These are phyloP conservation scores for Antedon mediterranea DNA, from an alignment of 53 echinoderm and acorn worm genomes.

Conservation along the genomic window DNA sequence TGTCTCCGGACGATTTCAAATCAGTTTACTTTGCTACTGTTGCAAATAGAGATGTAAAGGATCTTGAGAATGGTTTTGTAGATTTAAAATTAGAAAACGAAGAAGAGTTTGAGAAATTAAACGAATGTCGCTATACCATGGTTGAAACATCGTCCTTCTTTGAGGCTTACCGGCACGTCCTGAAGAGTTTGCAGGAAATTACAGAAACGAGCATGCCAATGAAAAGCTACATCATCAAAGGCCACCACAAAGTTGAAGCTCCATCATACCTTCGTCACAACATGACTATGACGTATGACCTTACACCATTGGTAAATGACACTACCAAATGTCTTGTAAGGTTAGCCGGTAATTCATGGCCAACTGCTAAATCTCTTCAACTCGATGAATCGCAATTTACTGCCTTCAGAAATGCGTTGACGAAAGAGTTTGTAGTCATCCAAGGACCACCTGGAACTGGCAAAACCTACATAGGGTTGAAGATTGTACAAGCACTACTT, in stretches of 20 bases:
- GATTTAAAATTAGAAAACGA: constrained; percentile 24
- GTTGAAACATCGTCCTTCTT: constrained; percentile 77
- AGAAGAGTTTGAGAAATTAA: not conserved
- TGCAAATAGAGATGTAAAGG: constrained; percentile 12
- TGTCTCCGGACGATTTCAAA: constrained; percentile 51
- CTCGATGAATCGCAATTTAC: constrained; percentile 58
- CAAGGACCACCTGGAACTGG: constrained; percentile 95
- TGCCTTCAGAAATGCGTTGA: constrained; percentile 55
- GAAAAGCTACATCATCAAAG: constrained; percentile 41
- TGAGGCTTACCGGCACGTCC: constrained; percentile 80
- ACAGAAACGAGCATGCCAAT: constrained; percentile 37
- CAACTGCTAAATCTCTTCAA: constrained; percentile 26
- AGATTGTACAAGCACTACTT: constrained; percentile 57
- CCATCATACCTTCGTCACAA: constrained; percentile 38
- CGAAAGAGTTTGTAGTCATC: constrained; percentile 63
- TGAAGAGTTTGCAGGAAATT: constrained; percentile 42
- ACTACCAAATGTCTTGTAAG: not conserved
- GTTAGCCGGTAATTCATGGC: constrained; percentile 29
- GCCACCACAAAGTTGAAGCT: not conserved
- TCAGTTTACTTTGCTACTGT: constrained; percentile 42
- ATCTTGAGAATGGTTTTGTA: not conserved
- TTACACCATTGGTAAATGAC: constrained; percentile 11
- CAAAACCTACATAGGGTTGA: constrained; percentile 78
- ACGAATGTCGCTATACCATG: constrained; percentile 34
- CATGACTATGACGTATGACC: constrained; percentile 20